Conservation (phyloP, 2,888 invertebrate genomes). For the Volucella inflata region DNA sequence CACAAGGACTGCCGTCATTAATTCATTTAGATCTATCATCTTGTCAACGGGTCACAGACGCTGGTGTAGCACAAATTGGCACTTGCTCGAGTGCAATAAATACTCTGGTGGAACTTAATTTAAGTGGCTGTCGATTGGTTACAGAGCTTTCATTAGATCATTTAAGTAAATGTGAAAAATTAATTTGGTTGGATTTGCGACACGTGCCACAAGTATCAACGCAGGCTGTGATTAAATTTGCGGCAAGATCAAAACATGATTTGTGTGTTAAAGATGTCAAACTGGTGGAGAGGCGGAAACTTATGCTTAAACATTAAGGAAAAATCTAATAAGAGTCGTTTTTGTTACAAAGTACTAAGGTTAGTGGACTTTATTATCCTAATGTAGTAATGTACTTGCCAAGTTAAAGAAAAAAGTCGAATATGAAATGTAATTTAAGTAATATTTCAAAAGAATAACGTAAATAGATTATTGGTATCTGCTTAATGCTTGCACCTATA, state of each 20-base stretch:
- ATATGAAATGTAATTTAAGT: conserved; percentile 5
- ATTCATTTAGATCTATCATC: conserved; percentile 92
- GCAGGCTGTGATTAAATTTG: conserved; percentile 92
- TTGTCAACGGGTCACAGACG: conserved; percentile 94
- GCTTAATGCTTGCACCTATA: not conserved
- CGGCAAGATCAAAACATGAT: conserved; percentile 91
- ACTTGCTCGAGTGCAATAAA: conserved; percentile 88
- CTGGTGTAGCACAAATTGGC: conserved; percentile 94
- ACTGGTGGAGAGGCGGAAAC: conserved; percentile 85
- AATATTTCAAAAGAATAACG: not conserved
- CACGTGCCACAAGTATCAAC: conserved; percentile 92
- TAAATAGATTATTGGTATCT: not conserved
- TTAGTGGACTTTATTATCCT: conserved; percentile 50
- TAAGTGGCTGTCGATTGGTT: conserved; percentile 92
- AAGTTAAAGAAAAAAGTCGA: not conserved
- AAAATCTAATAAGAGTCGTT: conserved; percentile 29
- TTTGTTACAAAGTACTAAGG: conserved; percentile 25
- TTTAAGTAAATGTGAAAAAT: conserved; percentile 89
- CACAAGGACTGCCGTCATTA: conserved; percentile 90
- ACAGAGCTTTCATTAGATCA: conserved; percentile 93
- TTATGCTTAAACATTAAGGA: conserved; percentile 48
- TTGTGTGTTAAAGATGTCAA: conserved; percentile 92
- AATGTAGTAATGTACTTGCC: conserved; percentile 41
- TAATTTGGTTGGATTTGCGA: conserved; percentile 90
- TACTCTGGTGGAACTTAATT: conserved; percentile 89